These are phyloP conservation scores for Gallinago stenura DNA, from an alignment of 2,797 vertebrate species.

Conservation along the genomic window DNA sequence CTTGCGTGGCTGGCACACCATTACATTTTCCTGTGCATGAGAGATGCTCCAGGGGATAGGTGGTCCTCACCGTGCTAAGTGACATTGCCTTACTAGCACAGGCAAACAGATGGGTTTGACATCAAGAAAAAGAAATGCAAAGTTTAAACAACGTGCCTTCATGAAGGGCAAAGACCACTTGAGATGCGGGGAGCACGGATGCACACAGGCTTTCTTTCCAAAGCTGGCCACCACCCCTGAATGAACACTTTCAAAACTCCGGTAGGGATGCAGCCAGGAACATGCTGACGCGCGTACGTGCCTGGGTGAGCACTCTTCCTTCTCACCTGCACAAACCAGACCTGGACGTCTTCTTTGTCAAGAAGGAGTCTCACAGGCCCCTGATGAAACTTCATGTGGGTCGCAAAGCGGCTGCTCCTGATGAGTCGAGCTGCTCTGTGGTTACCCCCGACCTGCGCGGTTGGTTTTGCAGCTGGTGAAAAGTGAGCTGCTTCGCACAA, in stretches of 20 bases:
- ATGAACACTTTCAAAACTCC: neutral
- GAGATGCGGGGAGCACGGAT: accelerated
- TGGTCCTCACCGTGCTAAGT: neutral
- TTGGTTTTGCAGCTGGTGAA: neutral
- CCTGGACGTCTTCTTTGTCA: neutral
- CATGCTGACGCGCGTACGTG: accelerated
- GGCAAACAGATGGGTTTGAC: neutral
- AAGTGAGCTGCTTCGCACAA: neutral
- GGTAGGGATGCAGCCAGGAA: accelerated
- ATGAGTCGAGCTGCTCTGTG: neutral
- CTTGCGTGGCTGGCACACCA: accelerated
- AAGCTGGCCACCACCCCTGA: accelerated
- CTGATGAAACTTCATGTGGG: neutral
- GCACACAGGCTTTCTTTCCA: neutral
- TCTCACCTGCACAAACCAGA: neutral
- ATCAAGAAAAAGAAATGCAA: neutral
- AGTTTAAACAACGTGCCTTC: neutral
- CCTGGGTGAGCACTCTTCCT: neutral
- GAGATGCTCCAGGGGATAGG: neutral
- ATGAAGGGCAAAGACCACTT: neutral
- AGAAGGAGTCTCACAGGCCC: neutral
- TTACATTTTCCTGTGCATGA: neutral
- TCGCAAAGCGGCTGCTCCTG: neutral
- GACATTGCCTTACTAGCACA: neutral
- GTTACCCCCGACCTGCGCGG: neutral